Conservation (phyloP, 2,888 invertebrate species). For the Pinctada fucata region DNA sequence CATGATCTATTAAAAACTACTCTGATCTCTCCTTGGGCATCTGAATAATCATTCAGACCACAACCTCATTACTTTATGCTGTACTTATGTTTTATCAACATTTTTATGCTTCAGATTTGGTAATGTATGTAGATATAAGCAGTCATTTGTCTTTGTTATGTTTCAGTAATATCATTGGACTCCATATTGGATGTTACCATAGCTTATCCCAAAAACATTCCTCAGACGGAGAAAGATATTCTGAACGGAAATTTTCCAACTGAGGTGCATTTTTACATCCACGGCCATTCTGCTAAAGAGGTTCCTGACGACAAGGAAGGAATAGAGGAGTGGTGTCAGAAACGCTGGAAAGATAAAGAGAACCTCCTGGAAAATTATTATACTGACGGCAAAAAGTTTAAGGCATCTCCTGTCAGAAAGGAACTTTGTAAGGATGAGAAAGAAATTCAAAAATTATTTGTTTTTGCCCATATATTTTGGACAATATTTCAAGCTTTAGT, state of each 20-base stretch:
- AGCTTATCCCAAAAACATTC: conserved; percentile 86
- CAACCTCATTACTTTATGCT: no score
- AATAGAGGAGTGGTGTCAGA: conserved; percentile 70
- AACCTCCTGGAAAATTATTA: conserved; percentile 66
- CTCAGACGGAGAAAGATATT: conserved; percentile 86
- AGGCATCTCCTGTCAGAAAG: conserved; percentile 5
- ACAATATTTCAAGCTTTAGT: conserved; percentile 46
- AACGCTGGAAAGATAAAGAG: conserved; percentile 77
- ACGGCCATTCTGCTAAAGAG: conserved; percentile 71
- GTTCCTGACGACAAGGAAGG: conserved; percentile 55
- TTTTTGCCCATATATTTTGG: conserved; percentile 53
- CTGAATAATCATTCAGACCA: no score
- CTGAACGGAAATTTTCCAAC: conserved; percentile 86
- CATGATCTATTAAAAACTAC: no score
- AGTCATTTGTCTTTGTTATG: conserved; percentile 18
- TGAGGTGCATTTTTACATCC: conserved; percentile 87
- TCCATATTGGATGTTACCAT: conserved; percentile 83
- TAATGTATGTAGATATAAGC: background rate
- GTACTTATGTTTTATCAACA: no score
- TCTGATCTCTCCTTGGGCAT: no score
- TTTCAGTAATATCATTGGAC: conserved; percentile 32
- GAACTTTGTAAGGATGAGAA: conserved; percentile 18
- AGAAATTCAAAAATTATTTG: conserved; percentile 34
- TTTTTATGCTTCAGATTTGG: no score
- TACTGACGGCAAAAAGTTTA: conserved; percentile 21